A percentile compares a stretch with the other conserved stretches of the same genome.
These are phyloP conservation scores for Corbicula japonica DNA, from an alignment of 2,888 invertebrate species.

Conservation along the genomic window DNA sequence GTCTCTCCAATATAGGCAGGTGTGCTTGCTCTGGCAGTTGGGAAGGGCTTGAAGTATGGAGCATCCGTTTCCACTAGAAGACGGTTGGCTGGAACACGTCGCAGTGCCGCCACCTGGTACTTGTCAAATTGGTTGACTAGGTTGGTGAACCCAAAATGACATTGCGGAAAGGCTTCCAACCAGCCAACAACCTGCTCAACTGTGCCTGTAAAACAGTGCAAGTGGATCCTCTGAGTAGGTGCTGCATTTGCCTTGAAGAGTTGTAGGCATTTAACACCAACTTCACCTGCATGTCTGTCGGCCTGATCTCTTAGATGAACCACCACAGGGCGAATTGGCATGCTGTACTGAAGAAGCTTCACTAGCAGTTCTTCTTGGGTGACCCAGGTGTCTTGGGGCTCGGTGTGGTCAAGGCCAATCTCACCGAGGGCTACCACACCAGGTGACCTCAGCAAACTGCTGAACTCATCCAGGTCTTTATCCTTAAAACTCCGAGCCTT, in stretches of 20 bases:
- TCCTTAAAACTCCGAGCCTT: no score
- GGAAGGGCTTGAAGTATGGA: not conserved
- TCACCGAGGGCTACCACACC: not conserved
- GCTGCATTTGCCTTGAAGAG: not conserved
- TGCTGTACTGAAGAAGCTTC: not conserved
- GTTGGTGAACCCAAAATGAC: constrained; percentile 7
- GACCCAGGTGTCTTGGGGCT: not conserved
- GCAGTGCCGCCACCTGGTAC: constrained; percentile 2
- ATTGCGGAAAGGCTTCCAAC: not conserved
- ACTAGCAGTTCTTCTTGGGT: not conserved
- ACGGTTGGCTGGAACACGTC: not conserved
- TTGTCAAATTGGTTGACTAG: not conserved
- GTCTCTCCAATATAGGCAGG: constrained; percentile 5
- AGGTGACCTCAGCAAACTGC: no score
- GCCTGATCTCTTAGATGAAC: not conserved
- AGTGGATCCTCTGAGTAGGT: constrained; percentile 3
- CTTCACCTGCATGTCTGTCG: not conserved
- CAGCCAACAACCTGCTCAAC: not conserved
- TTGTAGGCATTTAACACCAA: constrained; percentile 1
- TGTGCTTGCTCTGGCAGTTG: not conserved
- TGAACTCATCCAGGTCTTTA: no score
- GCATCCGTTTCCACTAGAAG: constrained; percentile 27
- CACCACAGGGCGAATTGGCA: no score
- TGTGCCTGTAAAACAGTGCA: constrained; percentile 12
- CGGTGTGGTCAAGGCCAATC: not conserved